Percentiles rank a stretch among this genome's conserved stretches.
These are phyloP conservation scores for Orthonychiurus folsomi DNA, from an alignment of 2,888 invertebrate species.

Conservation along the genomic window DNA sequence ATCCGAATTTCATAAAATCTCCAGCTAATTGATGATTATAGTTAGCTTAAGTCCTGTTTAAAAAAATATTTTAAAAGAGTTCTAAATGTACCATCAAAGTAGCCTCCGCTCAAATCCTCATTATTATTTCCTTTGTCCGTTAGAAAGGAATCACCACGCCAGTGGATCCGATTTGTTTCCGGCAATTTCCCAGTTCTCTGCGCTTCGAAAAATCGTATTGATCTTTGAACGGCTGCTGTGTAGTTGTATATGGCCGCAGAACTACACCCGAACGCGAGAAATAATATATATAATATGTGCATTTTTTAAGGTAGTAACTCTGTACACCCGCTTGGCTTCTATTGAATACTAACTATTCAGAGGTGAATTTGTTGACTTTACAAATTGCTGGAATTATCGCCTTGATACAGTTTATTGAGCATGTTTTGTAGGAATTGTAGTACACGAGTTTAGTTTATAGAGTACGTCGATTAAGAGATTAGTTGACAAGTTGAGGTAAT, in stretches of 20 bases:
- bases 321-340: too few species aligned
- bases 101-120: slow-evolving; percentile 52
- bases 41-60: not conserved
- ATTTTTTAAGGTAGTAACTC: too few species aligned
- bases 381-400: too few species aligned
- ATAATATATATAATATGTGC: too few species aligned
- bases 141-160: slow-evolving; percentile 51
- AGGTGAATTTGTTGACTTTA: too few species aligned
- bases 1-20: slow-evolving; percentile 40
- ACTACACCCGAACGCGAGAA: not conserved
- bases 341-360: too few species aligned
- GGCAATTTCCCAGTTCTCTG: slow-evolving; percentile 51
- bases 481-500: too few species aligned
- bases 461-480: too few species aligned
- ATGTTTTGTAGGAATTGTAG: too few species aligned
- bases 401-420: too few species aligned
- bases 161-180: slow-evolving; percentile 48
- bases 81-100: slow-evolving; percentile 50
- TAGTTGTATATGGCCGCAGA: slow-evolving; percentile 44
- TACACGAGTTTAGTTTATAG: too few species aligned
- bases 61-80: not conserved
- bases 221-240: slow-evolving; percentile 47
- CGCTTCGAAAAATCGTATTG: slow-evolving; percentile 52
- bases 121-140: slow-evolving; percentile 48
- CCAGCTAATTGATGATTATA: slow-evolving; percentile 34